Evolutionary conservation across 2,888 invertebrate genomes (phyloP).

Genomic region (Mesoligia furuncula): DNA sequence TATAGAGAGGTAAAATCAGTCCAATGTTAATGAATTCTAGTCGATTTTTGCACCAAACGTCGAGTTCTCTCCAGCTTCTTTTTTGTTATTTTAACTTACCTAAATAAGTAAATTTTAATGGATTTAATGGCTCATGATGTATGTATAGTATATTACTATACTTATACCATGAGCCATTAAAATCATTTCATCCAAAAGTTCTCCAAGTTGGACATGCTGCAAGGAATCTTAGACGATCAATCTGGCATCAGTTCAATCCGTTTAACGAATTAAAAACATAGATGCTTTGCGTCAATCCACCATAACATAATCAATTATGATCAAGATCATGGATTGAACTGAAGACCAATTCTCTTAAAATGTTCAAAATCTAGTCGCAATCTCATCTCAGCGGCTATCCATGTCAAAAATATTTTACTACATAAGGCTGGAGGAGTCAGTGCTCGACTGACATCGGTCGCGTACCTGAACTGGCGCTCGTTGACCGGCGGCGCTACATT

Average conservation of each 20-base stretch:
- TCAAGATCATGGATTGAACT: too few species aligned
- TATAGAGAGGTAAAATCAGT: conserved; percentile 11
- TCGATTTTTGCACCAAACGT: neutral
- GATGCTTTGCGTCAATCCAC: neutral
- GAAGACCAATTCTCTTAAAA: neutral
- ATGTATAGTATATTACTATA: too few species aligned
- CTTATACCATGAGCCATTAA: neutral
- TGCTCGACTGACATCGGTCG: too few species aligned
- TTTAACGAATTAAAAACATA: neutral
- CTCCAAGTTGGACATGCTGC: neutral
- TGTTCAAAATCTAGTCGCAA: neutral
- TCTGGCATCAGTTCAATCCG: neutral
- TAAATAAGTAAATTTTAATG: too few species aligned
- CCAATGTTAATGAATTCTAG: neutral
- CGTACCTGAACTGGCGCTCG: too few species aligned
- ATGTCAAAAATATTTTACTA: too few species aligned
- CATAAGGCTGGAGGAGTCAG: too few species aligned
- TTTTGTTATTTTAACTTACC: neutral
- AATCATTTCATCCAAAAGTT: neutral
- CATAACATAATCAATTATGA: too few species aligned
- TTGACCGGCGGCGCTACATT: too few species aligned
- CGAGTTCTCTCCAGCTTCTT: neutral
- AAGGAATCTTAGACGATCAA: neutral
- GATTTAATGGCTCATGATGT: too few species aligned
- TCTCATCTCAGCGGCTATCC: neutral